Percentiles rank a stretch among this genome's conserved stretches.
These are phyloP conservation scores for Apodemia zela DNA, from an alignment of 2,888 invertebrate species.

Conservation along the genomic window DNA sequence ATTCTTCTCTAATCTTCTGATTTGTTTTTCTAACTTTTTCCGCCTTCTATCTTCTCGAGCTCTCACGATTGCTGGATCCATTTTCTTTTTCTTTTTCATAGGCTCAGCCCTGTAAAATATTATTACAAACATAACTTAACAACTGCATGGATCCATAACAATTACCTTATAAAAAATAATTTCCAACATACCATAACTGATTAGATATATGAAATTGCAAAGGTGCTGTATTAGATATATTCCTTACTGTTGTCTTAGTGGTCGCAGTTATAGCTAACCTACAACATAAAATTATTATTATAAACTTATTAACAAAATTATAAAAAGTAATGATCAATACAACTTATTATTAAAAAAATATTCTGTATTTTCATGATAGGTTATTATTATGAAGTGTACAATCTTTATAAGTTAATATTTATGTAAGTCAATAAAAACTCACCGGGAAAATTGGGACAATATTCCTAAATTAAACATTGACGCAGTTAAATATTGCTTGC, in stretches of 20 bases:
- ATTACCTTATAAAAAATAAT: not conserved
- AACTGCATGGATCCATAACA: too few species aligned
- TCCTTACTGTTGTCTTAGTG: conserved; percentile 44
- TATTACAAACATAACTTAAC: not conserved
- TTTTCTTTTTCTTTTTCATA: conserved; percentile 91
- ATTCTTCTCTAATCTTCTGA: conserved; percentile 89
- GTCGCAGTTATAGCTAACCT: conserved; percentile 55
- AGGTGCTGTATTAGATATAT: conserved; percentile 47
- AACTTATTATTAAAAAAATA: conserved; percentile 28
- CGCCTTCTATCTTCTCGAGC: conserved; percentile 90
- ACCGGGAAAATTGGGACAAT: conserved; percentile 63
- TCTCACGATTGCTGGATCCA: conserved; percentile 90
- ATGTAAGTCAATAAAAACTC: conserved; percentile 6
- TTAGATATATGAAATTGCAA: conserved; percentile 66
- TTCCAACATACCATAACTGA: conserved; percentile 56
- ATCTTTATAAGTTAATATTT: not conserved
- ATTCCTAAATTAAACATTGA: conserved; percentile 55
- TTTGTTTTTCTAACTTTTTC: conserved; percentile 92
- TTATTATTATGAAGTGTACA: conserved; percentile 15
- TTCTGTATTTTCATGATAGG: not conserved
- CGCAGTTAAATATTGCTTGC: not conserved
- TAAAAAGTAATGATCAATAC: too few species aligned
- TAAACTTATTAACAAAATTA: too few species aligned
- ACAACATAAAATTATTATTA: conserved; percentile 16
- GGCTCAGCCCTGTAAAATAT: conserved; percentile 87